Conservation (phyloP, 2,888 invertebrate species). For the Metacarcinus magister region DNA sequence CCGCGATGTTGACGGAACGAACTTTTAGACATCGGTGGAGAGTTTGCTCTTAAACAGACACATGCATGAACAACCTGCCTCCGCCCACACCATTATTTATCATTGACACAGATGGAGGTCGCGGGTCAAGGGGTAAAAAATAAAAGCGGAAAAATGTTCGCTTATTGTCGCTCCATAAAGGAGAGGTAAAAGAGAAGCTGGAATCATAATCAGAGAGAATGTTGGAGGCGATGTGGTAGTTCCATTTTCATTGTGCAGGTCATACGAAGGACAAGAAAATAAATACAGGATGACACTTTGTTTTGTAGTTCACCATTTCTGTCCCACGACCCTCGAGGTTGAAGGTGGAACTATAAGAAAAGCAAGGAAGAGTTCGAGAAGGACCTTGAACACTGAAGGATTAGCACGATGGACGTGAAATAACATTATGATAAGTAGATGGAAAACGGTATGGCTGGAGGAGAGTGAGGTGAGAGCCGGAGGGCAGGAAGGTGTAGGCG, state of each 20-base stretch:
- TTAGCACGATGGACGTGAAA: neutral
- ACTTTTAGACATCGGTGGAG: slow-evolving; percentile 59
- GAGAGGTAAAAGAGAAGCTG: slow-evolving; percentile 26
- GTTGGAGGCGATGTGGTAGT: neutral
- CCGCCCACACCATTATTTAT: slow-evolving; percentile 6
- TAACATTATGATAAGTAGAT: slow-evolving; percentile 17
- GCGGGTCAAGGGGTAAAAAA: neutral
- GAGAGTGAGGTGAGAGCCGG: neutral
- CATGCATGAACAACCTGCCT: slow-evolving; percentile 58
- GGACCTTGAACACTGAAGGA: neutral
- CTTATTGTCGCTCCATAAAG: neutral
- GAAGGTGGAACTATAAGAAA: neutral
- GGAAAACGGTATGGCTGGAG: neutral
- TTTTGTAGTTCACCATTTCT: neutral
- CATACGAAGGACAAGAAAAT: neutral
- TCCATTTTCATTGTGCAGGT: neutral
- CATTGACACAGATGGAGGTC: neutral
- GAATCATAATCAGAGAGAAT: neutral
- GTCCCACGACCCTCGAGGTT: neutral
- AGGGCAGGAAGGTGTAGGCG: neutral
- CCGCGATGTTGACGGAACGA: neutral
- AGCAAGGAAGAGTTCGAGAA: neutral
- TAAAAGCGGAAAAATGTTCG: neutral
- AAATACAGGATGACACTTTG: neutral
- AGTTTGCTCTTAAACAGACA: slow-evolving; percentile 64